Base-by-base conservation (phyloP, 2,797 vertebrate species). In the Anabas testudineus region DNA sequence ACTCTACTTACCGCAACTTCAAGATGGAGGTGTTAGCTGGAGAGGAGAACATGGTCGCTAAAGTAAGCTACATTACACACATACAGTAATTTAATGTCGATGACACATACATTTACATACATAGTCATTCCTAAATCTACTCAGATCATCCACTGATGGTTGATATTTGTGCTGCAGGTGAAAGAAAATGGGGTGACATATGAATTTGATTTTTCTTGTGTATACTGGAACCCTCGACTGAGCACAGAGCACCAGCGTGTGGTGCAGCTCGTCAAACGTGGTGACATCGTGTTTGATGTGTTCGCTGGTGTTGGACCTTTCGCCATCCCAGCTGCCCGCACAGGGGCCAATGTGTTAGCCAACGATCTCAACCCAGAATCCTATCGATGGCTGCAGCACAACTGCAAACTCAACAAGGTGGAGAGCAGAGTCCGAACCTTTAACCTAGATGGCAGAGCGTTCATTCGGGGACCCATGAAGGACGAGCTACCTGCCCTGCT, bases 281-380 rank as follows among this genome's bases (percentile, higher is more conserved):
- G 95, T 0, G 97, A 98, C 54, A 75, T 94, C 0, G 94, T 99
- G 0, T 94, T 97, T 1, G 98, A 99, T 1, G 95, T 98, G 73
- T 99, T 98, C 4, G 97, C 98, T 0, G 98, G 98, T 0, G 92
- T 99, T 0, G 98, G 98, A 3, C 98, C 98, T 0, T 99, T 99
- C 7, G 93, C 95, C n/a, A 71, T 99, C 53, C 97, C 97, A 0
- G 96, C 94, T 0, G 97, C 97, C 21, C 96, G 93, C 71, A 92
- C 87, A 0, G 95, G 91, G 5, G 97, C 96, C 70, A 86, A 36
- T 0, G 95, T 99, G 3, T 88, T 96, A 14, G 98, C 98, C 62
- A 99, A 99, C 0, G 98, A 99, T 80, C 96, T 99, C 37, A 99
- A 99, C 90, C 98, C 98, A 0, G 96, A 97, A 43, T 98, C 97